A percentile compares a stretch with the other conserved stretches of the same genome.
Evolutionary conservation across 2,888 invertebrate species (phyloP).

Genomic region (Noctua fimbriata): DNA sequence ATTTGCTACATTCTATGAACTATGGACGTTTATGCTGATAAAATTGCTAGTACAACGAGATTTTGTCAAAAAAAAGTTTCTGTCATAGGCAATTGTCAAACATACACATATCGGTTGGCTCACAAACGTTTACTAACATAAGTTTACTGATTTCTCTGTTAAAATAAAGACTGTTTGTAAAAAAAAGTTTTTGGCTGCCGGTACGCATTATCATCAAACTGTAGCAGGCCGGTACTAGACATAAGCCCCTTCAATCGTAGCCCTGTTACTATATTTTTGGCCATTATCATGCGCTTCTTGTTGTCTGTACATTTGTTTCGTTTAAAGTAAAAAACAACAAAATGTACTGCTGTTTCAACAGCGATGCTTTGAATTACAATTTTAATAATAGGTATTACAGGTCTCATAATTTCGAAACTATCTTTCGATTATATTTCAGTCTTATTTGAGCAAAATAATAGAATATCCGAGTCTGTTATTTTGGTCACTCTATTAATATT

Average conservation of each 20-base stretch:
- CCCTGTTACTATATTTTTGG: background rate
- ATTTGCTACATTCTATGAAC: conserved; percentile 19
- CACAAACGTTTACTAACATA: background rate
- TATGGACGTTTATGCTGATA: background rate
- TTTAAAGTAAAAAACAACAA: background rate
- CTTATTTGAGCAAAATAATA: conserved; percentile 6
- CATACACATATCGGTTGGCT: background rate
- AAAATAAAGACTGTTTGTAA: background rate
- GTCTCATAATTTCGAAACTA: background rate
- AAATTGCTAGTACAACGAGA: background rate
- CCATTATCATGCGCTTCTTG: background rate
- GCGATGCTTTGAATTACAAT: background rate
- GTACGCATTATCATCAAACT: background rate
- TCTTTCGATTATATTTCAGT: background rate
- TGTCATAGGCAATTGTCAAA: background rate
- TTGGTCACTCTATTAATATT: conserved; percentile 66
- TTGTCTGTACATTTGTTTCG: background rate
- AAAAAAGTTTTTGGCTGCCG: background rate
- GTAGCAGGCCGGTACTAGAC: background rate
- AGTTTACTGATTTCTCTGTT: background rate
- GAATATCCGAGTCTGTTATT: conserved; percentile 20
- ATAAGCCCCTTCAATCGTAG: too few relatives aligned
- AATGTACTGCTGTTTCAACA: background rate
- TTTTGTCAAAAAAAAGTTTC: too few relatives aligned
- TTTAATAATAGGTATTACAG: background rate